phyloP scores from a whole-genome alignment of 2,797 vertebrate genomes.

The Austrolebias charrua region DNA sequence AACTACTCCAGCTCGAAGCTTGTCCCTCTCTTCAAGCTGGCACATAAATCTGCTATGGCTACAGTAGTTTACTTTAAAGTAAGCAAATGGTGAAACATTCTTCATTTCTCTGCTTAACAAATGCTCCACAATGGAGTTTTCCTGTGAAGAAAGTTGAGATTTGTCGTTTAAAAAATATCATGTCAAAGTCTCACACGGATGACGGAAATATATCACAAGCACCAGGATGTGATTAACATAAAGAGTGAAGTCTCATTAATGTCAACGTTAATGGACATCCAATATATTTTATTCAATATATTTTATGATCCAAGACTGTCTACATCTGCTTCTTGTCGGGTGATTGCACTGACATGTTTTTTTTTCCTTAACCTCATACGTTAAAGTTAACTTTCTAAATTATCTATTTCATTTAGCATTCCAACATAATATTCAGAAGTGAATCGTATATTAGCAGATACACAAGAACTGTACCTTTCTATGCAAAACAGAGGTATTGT shows the following conservation, averaged over 20 bases:
- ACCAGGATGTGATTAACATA: slow-evolving; percentile 20
- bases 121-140: slow-evolving; percentile 12
- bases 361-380: too few relatives aligned
- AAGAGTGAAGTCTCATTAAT: slow-evolving; percentile 29
- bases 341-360: too few relatives aligned
- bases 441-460: neutral
- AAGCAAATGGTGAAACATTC: slow-evolving; percentile 30
- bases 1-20: slow-evolving; percentile 52
- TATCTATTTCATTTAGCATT: too few relatives aligned
- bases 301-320: slow-evolving; percentile 4
- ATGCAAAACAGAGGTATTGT: too few relatives aligned
- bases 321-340: neutral
- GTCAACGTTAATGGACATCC: neutral
- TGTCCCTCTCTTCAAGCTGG: slow-evolving; percentile 39
- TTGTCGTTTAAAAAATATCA: slow-evolving; percentile 13
- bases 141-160: slow-evolving; percentile 17
- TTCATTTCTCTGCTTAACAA: slow-evolving; percentile 27
- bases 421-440: too few relatives aligned
- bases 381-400: too few relatives aligned
- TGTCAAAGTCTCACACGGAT: slow-evolving; percentile 9
- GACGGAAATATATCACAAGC: slow-evolving; percentile 23
- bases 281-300: neutral
- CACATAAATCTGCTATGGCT: slow-evolving; percentile 42
- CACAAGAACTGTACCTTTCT: neutral
- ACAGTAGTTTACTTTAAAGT: slow-evolving; percentile 16